Base-by-base conservation (phyloP, 2,797 vertebrate species). In the Pogonophryne albipinna region DNA sequence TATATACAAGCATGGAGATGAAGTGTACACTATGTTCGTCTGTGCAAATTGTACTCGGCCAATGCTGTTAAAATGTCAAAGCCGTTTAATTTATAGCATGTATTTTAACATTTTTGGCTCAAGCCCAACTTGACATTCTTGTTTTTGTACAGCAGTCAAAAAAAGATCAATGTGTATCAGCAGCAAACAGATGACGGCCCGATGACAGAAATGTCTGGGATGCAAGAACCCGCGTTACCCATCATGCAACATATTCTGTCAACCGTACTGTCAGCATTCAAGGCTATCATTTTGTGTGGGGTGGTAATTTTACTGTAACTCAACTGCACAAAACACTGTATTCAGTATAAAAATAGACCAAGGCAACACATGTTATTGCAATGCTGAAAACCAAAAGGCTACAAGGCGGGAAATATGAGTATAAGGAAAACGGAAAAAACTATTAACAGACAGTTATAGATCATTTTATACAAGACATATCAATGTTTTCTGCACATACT, bases 281-380 rank as follows among this genome's bases (percentile, higher is more conserved):
- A 84, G 71, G 58, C 63, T 52, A 57, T 45, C n/a, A 0, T 20
- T 50, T 64, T 5, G 4, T 51, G 52, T 42, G 15, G 49, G 46
- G 47, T 63, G 31, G 45, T 72, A 0, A 16, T 59, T 65, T 79
- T 11, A 56, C 70, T 72, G 78, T 53, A 51, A 75, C 75, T 52
- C 45, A 78, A 65, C 45, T 45, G 63, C 58, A 82, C 34, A 57
- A 67, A 72, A 69, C n/a, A 66, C 56, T 55, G 66, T 76, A 82
- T 53, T 84, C 53, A 38, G 47, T 85, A 87, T 66, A 82, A 91
- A 91, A 91, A 90, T 76, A 87, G 79, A 87, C 50, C 51, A 76
- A 89, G 87, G 88, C 88, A 89, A 86, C 66, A 71, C 46, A 71
- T 80, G 73, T 52, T 70, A 20, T 64, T 56, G 58, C 51, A 65